Evolutionary conservation across 2,797 vertebrate genomes (phyloP).

Genomic region (Melanotaenia nigrans): DNA sequence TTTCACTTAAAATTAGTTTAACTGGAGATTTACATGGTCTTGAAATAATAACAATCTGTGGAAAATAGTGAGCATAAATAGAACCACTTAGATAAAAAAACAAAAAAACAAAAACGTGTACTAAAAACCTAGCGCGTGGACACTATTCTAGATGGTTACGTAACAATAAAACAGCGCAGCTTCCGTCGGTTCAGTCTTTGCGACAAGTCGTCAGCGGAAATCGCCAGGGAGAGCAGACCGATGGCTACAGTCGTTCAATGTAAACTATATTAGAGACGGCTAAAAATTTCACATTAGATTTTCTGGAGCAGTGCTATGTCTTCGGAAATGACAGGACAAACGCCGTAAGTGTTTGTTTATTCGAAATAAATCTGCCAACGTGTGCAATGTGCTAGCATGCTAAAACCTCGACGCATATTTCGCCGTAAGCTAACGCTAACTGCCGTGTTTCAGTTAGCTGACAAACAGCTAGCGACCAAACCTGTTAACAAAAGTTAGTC

Average conservation of each 20-base stretch:
- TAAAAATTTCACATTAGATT: slow-evolving; percentile 20
- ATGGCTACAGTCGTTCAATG: slow-evolving; percentile 53
- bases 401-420: background rate
- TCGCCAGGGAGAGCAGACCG: slow-evolving; percentile 24
- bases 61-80: too few relatives aligned
- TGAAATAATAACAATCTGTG: too few relatives aligned
- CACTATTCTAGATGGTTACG: slow-evolving; percentile 14
- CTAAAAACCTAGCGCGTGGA: background rate
- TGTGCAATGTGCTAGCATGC: background rate
- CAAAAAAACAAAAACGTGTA: background rate
- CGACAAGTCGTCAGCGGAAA: slow-evolving; percentile 63
- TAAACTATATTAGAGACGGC: slow-evolving; percentile 17
- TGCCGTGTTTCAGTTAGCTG: background rate
- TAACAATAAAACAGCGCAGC: slow-evolving; percentile 12
- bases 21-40: too few relatives aligned
- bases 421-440: slow-evolving; percentile 4
- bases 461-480: background rate
- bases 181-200: slow-evolving; percentile 51
- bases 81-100: too few relatives aligned
- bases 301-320: slow-evolving; percentile 74
- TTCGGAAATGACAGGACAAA: slow-evolving; percentile 83
- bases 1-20: too few relatives aligned
- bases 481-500: slow-evolving; percentile 39
- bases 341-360: slow-evolving; percentile 75
- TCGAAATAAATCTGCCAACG: background rate